Evolutionary conservation across 2,113 vertebrate species (phyloP).

Genomic region (Myodes glareolus): DNA sequence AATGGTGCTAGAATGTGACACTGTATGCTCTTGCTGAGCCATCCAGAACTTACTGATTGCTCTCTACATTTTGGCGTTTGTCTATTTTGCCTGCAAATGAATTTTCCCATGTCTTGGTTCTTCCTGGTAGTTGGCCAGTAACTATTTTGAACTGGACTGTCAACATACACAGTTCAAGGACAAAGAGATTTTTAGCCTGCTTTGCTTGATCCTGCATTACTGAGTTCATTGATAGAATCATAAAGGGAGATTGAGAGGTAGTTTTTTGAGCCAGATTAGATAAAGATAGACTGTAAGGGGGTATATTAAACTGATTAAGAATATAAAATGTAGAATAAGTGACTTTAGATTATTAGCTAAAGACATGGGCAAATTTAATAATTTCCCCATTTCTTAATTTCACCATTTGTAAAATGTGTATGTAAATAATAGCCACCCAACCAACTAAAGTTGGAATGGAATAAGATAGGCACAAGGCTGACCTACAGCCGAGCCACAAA

Average conservation of each 20-base stretch:
- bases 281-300: background rate
- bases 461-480: background rate
- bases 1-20: rapidly evolving
- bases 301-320: background rate
- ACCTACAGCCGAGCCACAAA: background rate
- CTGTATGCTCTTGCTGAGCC: background rate
- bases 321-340: background rate
- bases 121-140: background rate
- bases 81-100: background rate
- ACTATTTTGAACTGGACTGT: background rate
- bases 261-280: slow-evolving; percentile 43
- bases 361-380: background rate
- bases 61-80: background rate
- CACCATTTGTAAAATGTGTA: background rate
- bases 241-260: background rate
- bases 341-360: background rate
- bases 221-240: background rate
- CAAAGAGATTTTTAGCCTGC: background rate
- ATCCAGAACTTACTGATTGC: background rate
- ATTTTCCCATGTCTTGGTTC: background rate
- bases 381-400: background rate
- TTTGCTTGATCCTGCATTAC: background rate
- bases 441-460: background rate
- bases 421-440: background rate
- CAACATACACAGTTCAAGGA: background rate